Percentiles rank a stretch among this genome's conserved stretches.
Evolutionary conservation across 2,113 vertebrate genomes (phyloP).

Genomic region (Mixornis gularis): DNA sequence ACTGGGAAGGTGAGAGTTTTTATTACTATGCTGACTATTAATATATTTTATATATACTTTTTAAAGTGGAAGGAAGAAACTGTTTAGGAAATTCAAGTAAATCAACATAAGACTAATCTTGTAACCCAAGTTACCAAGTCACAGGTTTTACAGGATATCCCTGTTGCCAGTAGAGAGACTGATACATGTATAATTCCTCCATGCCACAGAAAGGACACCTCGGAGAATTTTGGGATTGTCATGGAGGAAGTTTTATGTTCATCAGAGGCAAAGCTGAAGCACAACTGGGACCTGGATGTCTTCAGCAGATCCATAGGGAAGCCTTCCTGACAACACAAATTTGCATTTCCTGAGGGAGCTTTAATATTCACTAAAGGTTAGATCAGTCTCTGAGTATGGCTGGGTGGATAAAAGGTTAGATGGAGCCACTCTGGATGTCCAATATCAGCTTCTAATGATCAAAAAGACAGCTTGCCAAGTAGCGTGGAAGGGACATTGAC

Average conservation of each 20-base stretch:
- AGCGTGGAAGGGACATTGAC: not conserved
- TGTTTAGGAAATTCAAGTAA: not conserved
- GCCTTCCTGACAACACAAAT: not conserved
- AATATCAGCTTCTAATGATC: not conserved
- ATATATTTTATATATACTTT: not conserved
- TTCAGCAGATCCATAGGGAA: not conserved
- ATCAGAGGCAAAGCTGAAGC: not conserved
- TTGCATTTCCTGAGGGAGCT: not conserved
- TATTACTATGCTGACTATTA: not conserved
- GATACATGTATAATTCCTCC: not conserved
- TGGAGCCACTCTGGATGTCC: not conserved
- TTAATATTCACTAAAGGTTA: not conserved
- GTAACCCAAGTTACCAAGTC: not conserved
- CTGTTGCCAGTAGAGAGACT: rapidly evolving
- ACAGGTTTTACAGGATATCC: not conserved
- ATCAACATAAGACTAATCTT: not conserved
- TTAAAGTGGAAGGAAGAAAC: not conserved
- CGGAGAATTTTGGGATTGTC: not conserved
- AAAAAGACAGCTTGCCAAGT: not conserved
- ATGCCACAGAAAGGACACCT: not conserved
- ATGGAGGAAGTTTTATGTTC: not conserved
- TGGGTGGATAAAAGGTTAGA: not conserved
- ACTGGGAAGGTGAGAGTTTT: rapidly evolving
- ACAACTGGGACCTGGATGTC: not conserved
- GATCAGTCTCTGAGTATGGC: not conserved